phyloP scores from a whole-genome alignment of 2,113 vertebrate species.

The Scomber japonicus region DNA sequence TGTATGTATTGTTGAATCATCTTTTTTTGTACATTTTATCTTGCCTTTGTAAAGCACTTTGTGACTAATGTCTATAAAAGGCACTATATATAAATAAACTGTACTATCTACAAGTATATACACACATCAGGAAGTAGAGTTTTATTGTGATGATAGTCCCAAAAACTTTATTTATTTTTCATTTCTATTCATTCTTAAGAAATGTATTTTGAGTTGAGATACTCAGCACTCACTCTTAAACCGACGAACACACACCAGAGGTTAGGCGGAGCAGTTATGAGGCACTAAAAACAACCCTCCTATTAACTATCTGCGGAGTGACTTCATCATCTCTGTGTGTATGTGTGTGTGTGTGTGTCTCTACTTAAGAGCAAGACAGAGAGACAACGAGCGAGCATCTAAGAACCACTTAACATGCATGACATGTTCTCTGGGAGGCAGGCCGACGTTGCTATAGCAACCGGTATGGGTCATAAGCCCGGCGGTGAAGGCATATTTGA shows the following conservation, averaged over 20 bases:
- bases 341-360: slow-evolving; percentile 29
- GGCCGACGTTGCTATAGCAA: slow-evolving; percentile 78
- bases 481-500: slow-evolving; percentile 72
- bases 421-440: slow-evolving; percentile 79
- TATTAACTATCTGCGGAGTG: slow-evolving; percentile 39
- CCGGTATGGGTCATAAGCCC: slow-evolving; percentile 79
- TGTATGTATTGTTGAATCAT: too few species aligned
- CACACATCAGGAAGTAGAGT: too few species aligned
- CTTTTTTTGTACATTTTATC: too few species aligned
- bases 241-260: not conserved
- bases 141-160: too few species aligned
- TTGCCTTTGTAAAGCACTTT: too few species aligned
- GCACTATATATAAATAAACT: too few species aligned
- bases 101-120: too few species aligned
- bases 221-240: not conserved
- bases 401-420: slow-evolving; percentile 82
- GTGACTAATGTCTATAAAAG: too few species aligned
- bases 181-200: not conserved
- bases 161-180: not conserved
- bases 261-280: not conserved
- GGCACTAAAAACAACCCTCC: slow-evolving; percentile 22
- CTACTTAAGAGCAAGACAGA: slow-evolving; percentile 48
- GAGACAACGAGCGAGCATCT: slow-evolving; percentile 70
- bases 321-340: slow-evolving; percentile 22
- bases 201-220: not conserved